A percentile compares a stretch with the other conserved stretches of the same genome.
Evolutionary conservation across 1,140 invertebrate species (phyloP).

Genomic region (Aphelinus atriplicis): DNA sequence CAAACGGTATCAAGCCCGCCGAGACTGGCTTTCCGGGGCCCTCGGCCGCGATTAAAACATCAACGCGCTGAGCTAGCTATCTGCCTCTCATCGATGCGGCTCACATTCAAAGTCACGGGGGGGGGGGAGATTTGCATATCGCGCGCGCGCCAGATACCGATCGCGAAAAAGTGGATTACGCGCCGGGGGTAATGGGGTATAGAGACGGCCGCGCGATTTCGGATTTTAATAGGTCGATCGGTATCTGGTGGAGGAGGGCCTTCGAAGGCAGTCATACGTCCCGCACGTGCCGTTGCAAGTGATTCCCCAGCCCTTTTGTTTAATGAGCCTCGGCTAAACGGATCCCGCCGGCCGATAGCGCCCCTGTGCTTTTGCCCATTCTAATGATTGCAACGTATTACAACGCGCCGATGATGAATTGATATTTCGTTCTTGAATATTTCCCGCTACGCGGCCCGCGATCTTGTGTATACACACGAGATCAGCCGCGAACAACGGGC

Average conservation of each 20-base stretch:
- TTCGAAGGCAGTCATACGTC: neutral
- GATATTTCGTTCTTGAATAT: too few species aligned
- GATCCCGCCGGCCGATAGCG: too few species aligned
- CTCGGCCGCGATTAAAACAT: slow-evolving; percentile 26
- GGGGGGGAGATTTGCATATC: slow-evolving; percentile 31
- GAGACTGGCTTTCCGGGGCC: neutral
- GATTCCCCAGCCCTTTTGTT: neutral
- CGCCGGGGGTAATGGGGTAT: neutral
- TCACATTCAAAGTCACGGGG: neutral
- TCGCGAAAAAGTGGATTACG: slow-evolving; percentile 36
- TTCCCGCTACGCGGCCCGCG: too few species aligned
- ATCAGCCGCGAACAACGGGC: too few species aligned
- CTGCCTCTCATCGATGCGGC: too few species aligned
- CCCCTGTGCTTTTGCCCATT: too few species aligned
- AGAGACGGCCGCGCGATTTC: neutral
- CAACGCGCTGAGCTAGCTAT: neutral
- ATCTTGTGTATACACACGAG: too few species aligned
- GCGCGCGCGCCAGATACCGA: slow-evolving; percentile 34
- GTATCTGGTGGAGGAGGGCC: slow-evolving; percentile 3
- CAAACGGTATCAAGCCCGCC: neutral
- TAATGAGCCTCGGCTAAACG: neutral
- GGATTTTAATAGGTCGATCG: slow-evolving; percentile 7
- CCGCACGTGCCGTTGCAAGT: neutral
- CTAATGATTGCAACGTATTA: too few species aligned
- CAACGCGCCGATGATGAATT: too few species aligned